Evolutionary conservation across 2,797 vertebrate genomes (phyloP).

Genomic region (Ctenopoma multispine): DNA sequence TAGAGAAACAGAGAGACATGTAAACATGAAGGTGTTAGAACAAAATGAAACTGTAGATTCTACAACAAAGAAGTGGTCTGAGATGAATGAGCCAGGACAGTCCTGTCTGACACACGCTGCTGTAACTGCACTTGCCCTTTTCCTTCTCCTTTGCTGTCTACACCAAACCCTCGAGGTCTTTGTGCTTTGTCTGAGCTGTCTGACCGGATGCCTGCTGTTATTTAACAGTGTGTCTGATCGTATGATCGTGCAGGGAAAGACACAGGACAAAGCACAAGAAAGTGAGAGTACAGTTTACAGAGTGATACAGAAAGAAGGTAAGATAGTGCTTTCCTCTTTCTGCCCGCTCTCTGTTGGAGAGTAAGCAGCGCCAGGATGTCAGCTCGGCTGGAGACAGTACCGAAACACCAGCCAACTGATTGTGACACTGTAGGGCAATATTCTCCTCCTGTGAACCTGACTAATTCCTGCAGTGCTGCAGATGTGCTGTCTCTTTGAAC

Average conservation of each 20-base stretch:
- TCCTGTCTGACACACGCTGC: slow-evolving; percentile 58
- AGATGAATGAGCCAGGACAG: slow-evolving; percentile 62
- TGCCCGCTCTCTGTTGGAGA: slow-evolving; percentile 11
- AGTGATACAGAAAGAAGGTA: background rate
- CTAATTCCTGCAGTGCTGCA: slow-evolving; percentile 31
- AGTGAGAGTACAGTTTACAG: slow-evolving; percentile 12
- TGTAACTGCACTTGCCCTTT: slow-evolving; percentile 62
- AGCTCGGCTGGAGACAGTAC: slow-evolving; percentile 23
- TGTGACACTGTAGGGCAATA: slow-evolving; percentile 30
- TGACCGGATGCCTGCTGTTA: slow-evolving; percentile 56
- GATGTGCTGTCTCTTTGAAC: background rate
- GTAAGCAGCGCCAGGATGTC: slow-evolving; percentile 30
- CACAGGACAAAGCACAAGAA: slow-evolving; percentile 7
- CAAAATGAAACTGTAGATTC: slow-evolving; percentile 14
- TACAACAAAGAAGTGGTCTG: slow-evolving; percentile 43
- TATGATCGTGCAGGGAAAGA: background rate
- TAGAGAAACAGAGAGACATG: background rate
- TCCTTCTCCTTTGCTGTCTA: slow-evolving; percentile 53
- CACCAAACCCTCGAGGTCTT: slow-evolving; percentile 50
- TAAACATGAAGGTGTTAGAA: background rate
- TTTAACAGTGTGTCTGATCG: slow-evolving; percentile 37
- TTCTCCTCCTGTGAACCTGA: slow-evolving; percentile 37
- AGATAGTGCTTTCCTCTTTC: slow-evolving; percentile 13
- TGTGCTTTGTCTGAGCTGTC: slow-evolving; percentile 61
- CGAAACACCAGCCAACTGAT: slow-evolving; percentile 37